These are phyloP conservation scores for Cossypha polioptera DNA, from an alignment of 2,797 vertebrate genomes.

Conservation along the genomic window DNA sequence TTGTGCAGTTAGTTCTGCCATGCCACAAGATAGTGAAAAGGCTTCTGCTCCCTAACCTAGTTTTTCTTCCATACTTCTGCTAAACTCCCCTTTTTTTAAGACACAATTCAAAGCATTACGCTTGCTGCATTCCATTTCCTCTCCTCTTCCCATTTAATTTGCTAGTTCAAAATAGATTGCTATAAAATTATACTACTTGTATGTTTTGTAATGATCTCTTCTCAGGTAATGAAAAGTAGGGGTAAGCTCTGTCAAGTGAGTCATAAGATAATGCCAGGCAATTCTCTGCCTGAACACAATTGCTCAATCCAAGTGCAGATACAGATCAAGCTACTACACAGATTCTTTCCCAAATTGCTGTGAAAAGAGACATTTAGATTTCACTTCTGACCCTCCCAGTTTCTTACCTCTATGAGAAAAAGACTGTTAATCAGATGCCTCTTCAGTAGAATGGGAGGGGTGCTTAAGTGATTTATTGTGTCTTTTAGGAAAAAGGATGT, in stretches of 20 bases:
- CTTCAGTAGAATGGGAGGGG: background rate
- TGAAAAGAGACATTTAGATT: constrained; percentile 44
- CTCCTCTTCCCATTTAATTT: constrained; percentile 54
- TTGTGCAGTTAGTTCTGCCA: background rate
- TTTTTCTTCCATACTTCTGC: background rate
- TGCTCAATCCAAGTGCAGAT: constrained; percentile 46
- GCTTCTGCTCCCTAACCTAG: background rate
- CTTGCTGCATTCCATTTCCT: constrained; percentile 47
- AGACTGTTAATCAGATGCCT: constrained; percentile 50
- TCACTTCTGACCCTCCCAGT: constrained; percentile 29
- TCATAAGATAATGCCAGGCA: constrained; percentile 62
- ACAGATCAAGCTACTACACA: constrained; percentile 41
- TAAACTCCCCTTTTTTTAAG: constrained; percentile 31
- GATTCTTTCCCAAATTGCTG: constrained; percentile 34
- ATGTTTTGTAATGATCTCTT: constrained; percentile 65
- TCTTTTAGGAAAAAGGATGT: constrained; percentile 21
- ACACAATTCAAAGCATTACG: constrained; percentile 15
- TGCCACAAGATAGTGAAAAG: background rate
- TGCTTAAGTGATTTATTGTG: constrained; percentile 18
- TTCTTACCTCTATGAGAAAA: constrained; percentile 46
- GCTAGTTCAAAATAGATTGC: constrained; percentile 58
- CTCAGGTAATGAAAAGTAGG: constrained; percentile 64
- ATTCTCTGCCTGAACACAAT: constrained; percentile 56
- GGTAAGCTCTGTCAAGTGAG: constrained; percentile 66
- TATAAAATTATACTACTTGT: constrained; percentile 65